These are phyloP conservation scores for Atlantisia rogersi DNA, from an alignment of 2,113 vertebrate genomes.

Conservation along the genomic window DNA sequence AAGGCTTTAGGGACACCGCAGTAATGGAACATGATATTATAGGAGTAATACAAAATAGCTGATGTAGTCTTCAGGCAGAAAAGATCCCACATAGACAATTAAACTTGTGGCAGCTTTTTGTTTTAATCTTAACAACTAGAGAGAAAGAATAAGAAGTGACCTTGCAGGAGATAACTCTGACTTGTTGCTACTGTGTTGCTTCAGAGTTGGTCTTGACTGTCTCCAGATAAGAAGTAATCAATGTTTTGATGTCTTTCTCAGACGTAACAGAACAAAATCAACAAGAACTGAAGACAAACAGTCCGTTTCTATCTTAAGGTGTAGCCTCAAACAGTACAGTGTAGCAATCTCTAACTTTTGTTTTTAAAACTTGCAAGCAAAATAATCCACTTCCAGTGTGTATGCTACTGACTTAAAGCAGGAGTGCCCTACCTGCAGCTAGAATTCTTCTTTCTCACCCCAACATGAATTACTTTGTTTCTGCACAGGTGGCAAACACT, in stretches of 20 bases:
- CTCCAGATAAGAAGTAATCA: neutral
- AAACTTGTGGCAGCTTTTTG: neutral
- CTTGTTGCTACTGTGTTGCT: neutral
- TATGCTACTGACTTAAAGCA: neutral
- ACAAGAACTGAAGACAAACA: neutral
- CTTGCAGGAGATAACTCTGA: neutral
- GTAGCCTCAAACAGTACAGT: neutral
- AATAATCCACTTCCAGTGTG: neutral
- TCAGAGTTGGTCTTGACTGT: neutral
- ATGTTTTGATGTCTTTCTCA: neutral
- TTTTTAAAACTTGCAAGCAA: neutral
- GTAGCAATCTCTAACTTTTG: neutral
- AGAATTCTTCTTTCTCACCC: neutral
- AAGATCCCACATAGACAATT: neutral
- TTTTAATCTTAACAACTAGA: neutral
- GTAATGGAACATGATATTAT: neutral
- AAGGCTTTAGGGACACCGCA: neutral
- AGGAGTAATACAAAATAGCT: neutral
- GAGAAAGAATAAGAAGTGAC: neutral
- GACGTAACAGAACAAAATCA: neutral
- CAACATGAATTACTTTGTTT: neutral
- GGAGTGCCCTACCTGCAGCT: neutral
- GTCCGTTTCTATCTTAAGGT: neutral
- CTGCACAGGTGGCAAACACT: constrained; percentile 90
- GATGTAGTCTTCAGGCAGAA: neutral